Evolutionary conservation across 2,888 invertebrate species (phyloP), one percentile per base, ranked within the genome.

Genomic region (Eudasyphora cyanicolor): DNA sequence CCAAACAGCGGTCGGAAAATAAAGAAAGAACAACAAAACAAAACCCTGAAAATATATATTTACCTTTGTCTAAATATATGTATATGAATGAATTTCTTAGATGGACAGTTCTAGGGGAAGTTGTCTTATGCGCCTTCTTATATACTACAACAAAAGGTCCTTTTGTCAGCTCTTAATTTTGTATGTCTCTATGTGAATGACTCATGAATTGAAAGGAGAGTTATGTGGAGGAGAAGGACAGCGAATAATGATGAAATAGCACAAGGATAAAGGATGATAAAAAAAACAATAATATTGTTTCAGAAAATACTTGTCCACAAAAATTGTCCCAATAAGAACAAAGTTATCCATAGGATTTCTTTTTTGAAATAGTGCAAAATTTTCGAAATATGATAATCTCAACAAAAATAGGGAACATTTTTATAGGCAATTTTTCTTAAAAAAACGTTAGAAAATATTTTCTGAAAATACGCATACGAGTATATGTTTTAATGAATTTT

Each of bases 161-260:
- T 27, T 27, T 57, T 57, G 57, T 57, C 57, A 57, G 24, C 12
- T 57, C 57, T 57, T 24, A 57, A 57, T 14, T 57, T 24, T 51
- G 7, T 45, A 12, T 45, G 45, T n/a, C 7, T 51, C 8, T 21
- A 8, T 51, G 51, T 51, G 51, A 51, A 51, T 51, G 51, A 51
- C 51, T 51, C 51, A 51, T 51, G 51, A 21, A 45, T 38, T 17
- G 21, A 51, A 1, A 1, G 51, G 51, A 21, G 51, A 51, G 3
- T 21, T 21, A 51, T 21, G 51, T 21, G 19, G 1, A 10, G 24
- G 35, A 35, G 35, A 7, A 14, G 27, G 1, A 57, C 57, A 57
- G 24, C 24, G 2, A 12, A 27, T 24, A 12, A 0, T 0, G 14
- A 57, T 12, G 0, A 27, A 27, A 24, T 24, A 57, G 57, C 57